Percentiles rank a stretch among this genome's conserved stretches.
Conservation (phyloP, 1,140 invertebrate species). For the Neodiprion virginianus region DNA sequence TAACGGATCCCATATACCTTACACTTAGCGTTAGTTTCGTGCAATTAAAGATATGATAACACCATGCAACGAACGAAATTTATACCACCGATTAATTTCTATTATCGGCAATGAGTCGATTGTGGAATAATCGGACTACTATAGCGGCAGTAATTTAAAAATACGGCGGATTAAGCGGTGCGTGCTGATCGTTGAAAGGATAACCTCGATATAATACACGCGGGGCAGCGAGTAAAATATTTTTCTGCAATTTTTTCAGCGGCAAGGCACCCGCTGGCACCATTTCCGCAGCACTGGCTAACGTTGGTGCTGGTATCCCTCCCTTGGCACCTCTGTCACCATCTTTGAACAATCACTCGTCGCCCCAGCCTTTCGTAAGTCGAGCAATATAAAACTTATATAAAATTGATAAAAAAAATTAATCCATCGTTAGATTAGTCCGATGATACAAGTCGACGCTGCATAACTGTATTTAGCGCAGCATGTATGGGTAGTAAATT, state of each 20-base stretch:
- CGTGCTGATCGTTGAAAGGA: too few species aligned
- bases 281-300: slow-evolving; percentile 70
- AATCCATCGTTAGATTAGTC: too few species aligned
- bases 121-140: not conserved
- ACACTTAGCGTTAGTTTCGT: not conserved
- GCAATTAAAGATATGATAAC: not conserved
- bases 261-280: slow-evolving; percentile 70
- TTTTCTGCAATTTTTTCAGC: slow-evolving; percentile 49
- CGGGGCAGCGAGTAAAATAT: not conserved
- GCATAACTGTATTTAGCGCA: too few species aligned
- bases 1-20: not conserved
- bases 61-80: not conserved
- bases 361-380: slow-evolving; percentile 58
- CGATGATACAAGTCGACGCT: too few species aligned
- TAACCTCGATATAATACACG: too few species aligned
- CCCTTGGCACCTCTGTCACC: slow-evolving; percentile 64
- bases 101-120: not conserved
- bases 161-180: not conserved
- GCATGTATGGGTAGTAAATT: too few species aligned
- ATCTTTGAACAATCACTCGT: slow-evolving; percentile 54
- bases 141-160: not conserved
- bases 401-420: too few species aligned
- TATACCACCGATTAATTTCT: not conserved
- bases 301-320: slow-evolving; percentile 47
- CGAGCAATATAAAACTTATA: slow-evolving; percentile 2